Percentiles rank a stretch among this genome's conserved stretches.
These are phyloP conservation scores for Anastatus disparis DNA, from an alignment of 1,140 invertebrate species.

Conservation along the genomic window DNA sequence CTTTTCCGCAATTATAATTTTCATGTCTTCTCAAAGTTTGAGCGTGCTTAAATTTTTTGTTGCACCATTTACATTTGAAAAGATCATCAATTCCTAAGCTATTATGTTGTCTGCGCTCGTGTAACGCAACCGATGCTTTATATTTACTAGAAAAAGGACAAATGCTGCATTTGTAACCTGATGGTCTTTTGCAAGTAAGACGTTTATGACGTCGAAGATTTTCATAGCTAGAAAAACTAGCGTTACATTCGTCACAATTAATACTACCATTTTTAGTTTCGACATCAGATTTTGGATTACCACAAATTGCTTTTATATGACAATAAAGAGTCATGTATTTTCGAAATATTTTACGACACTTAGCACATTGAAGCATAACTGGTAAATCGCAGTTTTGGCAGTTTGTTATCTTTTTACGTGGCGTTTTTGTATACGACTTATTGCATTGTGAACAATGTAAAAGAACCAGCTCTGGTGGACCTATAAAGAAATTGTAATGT, in stretches of 20 bases:
- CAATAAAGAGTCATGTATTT: constrained; percentile 34
- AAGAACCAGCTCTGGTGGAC: constrained; percentile 19
- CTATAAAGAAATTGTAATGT: neutral
- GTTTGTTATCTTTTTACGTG: neutral
- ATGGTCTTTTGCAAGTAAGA: constrained; percentile 11
- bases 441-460: constrained; percentile 16
- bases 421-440: neutral
- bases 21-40: constrained; percentile 44
- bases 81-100: neutral
- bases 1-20: constrained; percentile 46
- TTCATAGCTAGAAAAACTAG: constrained; percentile 21
- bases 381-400: neutral
- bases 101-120: neutral
- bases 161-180: constrained; percentile 58
- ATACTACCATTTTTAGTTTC: constrained; percentile 3
- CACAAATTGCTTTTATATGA: constrained; percentile 31
- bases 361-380: constrained; percentile 11
- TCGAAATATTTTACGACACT: constrained; percentile 26
- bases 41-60: constrained; percentile 5
- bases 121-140: constrained; percentile 21
- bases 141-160: constrained; percentile 47
- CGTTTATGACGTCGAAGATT: constrained; percentile 14
- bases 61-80: constrained; percentile 12
- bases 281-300: neutral
- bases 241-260: constrained; percentile 6